These are phyloP conservation scores for Brachirus orientalis DNA, from an alignment of 2,113 vertebrate species.

Conservation along the genomic window DNA sequence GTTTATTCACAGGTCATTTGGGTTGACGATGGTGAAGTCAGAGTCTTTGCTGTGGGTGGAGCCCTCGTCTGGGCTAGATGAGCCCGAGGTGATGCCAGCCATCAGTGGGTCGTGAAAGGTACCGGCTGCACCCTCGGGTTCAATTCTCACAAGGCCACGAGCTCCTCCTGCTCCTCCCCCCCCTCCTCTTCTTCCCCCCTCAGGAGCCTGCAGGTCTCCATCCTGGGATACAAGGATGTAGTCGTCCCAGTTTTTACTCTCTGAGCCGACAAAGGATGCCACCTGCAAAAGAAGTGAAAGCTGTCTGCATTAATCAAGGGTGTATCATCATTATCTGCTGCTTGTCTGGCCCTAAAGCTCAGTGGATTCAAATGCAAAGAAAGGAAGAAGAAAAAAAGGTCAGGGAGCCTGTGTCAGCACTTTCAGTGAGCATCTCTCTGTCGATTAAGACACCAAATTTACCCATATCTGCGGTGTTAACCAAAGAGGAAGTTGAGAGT, in stretches of 20 bases:
- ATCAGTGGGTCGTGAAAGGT: constrained; percentile 92
- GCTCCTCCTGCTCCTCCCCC: constrained; percentile 33
- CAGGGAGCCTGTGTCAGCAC: too few species aligned
- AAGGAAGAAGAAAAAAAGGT: too few species aligned
- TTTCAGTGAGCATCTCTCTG: too few species aligned
- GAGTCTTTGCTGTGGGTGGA: constrained; percentile 98
- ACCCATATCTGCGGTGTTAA: too few species aligned
- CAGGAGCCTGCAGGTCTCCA: constrained; percentile 71
- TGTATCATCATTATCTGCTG: neutral
- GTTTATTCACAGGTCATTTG: constrained; percentile 84
- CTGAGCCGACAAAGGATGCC: constrained; percentile 56
- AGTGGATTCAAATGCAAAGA: neutral
- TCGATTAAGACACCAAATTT: too few species aligned
- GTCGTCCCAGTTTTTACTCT: constrained; percentile 86
- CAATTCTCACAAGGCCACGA: constrained; percentile 64
- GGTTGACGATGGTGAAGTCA: constrained; percentile 97
- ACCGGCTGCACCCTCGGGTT: constrained; percentile 73
- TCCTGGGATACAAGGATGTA: constrained; percentile 94
- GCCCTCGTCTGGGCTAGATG: constrained; percentile 93
- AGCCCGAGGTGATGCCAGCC: constrained; percentile 82
- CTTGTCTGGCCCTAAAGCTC: too few species aligned
- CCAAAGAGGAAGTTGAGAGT: too few species aligned
- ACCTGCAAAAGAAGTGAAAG: constrained; percentile 30
- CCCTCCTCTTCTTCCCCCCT: constrained; percentile 36
- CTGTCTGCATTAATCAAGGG: neutral